Percentiles rank a stretch among this genome's conserved stretches.
These are phyloP conservation scores for Isaurus tuberculatus DNA, from an alignment of 92 coral and sea anemone species.

Conservation along the genomic window DNA sequence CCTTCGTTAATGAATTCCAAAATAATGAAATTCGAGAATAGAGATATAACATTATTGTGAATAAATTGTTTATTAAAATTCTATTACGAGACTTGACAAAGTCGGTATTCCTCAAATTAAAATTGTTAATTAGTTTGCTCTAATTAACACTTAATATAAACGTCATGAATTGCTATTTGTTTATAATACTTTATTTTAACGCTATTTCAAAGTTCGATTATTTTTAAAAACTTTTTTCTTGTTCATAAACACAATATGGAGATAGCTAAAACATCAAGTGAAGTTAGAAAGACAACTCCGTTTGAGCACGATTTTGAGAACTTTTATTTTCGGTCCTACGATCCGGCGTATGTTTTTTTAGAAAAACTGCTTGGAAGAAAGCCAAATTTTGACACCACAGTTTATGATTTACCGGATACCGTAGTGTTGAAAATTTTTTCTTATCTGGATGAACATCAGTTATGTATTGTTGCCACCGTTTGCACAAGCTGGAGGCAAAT, in stretches of 20 bases:
- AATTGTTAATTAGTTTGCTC: not conserved
- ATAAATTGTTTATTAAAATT: too few relatives aligned
- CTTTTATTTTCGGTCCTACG: not conserved
- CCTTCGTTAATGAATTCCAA: too few relatives aligned
- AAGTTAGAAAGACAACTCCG: not conserved
- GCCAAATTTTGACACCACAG: not conserved
- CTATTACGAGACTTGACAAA: too few relatives aligned
- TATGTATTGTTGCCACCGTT: conserved; percentile 76
- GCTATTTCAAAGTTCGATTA: not conserved
- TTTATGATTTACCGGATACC: conserved; percentile 85
- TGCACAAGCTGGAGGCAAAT: conserved; percentile 80
- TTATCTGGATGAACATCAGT: conserved; percentile 61
- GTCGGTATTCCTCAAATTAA: too few relatives aligned
- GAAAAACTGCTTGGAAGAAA: not conserved
- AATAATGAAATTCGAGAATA: too few relatives aligned
- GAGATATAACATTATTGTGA: too few relatives aligned
- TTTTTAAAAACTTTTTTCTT: not conserved
- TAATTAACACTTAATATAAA: not conserved
- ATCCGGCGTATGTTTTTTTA: not conserved
- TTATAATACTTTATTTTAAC: not conserved
- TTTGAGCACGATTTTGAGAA: not conserved
- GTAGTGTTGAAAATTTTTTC: conserved; percentile 76
- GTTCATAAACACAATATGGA: not conserved
- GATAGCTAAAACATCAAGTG: not conserved
- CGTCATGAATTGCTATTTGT: not conserved